A percentile compares a stretch with the other conserved stretches of the same genome.
Conservation (phyloP, 2,888 invertebrate genomes). For the Eurytoma californica region DNA sequence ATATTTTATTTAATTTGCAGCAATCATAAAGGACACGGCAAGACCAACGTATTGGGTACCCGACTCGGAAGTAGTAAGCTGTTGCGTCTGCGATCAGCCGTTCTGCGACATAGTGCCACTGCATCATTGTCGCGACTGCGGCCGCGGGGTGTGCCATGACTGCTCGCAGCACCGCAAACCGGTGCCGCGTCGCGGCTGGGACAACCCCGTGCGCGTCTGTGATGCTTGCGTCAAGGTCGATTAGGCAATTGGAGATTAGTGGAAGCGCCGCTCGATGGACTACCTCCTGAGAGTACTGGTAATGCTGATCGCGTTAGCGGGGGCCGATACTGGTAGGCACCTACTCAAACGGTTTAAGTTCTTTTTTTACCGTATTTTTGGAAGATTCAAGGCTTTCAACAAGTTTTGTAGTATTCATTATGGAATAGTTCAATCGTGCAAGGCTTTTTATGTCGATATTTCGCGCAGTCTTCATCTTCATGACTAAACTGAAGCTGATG, state of each 20-base stretch:
- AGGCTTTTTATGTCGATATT: too few relatives aligned
- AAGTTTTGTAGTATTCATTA: too few relatives aligned
- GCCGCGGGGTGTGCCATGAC: slow-evolving; percentile 86
- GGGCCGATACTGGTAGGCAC: slow-evolving; percentile 25
- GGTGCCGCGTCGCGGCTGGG: slow-evolving; percentile 87
- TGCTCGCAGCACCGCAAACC: slow-evolving; percentile 82
- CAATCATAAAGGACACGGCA: slow-evolving; percentile 84
- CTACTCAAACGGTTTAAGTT: neutral
- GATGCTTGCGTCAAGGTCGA: slow-evolving; percentile 78
- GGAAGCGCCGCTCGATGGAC: too few relatives aligned
- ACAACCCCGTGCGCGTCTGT: slow-evolving; percentile 84
- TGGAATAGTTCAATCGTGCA: too few relatives aligned
- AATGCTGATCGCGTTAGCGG: neutral
- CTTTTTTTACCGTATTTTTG: neutral
- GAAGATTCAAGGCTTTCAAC: too few relatives aligned
- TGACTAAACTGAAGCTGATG: too few relatives aligned
- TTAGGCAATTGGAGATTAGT: slow-evolving; percentile 47
- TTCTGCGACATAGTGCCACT: slow-evolving; percentile 75
- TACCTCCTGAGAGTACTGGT: neutral
- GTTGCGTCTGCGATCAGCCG: slow-evolving; percentile 80
- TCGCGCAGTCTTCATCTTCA: too few relatives aligned
- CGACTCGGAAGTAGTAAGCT: slow-evolving; percentile 82
- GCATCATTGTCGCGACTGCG: slow-evolving; percentile 82
- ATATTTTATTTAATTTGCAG: slow-evolving; percentile 67
- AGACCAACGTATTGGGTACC: slow-evolving; percentile 89